Evolutionary conservation across 2,797 vertebrate genomes (phyloP), one percentile per base, ranked within the genome.

Genomic region (Nyctibius grandis): DNA sequence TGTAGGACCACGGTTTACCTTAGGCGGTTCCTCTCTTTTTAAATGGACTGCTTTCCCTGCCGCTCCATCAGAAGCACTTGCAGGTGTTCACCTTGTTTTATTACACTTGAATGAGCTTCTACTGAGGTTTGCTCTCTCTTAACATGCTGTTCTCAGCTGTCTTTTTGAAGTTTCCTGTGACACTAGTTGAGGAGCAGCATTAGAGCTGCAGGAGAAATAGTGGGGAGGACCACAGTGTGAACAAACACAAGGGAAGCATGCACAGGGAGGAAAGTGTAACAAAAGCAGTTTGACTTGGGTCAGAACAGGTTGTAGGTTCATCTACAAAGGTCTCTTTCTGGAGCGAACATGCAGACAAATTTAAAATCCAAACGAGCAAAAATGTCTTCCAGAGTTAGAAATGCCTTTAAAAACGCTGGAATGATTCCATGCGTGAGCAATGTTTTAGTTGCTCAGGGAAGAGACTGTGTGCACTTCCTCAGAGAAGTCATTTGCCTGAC

Each of bases 371-470:
- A 92, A 31, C 20, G 64, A 70, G 70, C 22, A 60, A 51, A 88
- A 63, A 53, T 57, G 16, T 26, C 34, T 84, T 73, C 76, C 22
- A 12, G 70, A 56, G n/a, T 63, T 87, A 65, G 40, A 75, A 85
- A 45, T 6, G 9, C 59, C 74, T 82, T 87, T 67, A 28, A 65
- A 86, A 89, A 73, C 1, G 10, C 80, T 95, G 92, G 78, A 92
- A 45, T 73, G 74, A 40, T 48, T 92, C 75, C 77, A 77, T 67
- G 65, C 3, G 7, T 92, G 92, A 96, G 75, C 87, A 92, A 63
- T 89, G 81, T 72, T 90, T 73, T 76, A 76, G 92, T 63, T 95
- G 67, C 59, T 91, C 12, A 47, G 90, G 88, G 96, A 95, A 90
- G 88, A 94, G 81, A n/a, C 68, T 10, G 8, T 47, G 21, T 78